Base-by-base conservation (phyloP, 2,797 vertebrate species). In the Sylvilagus floridanus region DNA sequence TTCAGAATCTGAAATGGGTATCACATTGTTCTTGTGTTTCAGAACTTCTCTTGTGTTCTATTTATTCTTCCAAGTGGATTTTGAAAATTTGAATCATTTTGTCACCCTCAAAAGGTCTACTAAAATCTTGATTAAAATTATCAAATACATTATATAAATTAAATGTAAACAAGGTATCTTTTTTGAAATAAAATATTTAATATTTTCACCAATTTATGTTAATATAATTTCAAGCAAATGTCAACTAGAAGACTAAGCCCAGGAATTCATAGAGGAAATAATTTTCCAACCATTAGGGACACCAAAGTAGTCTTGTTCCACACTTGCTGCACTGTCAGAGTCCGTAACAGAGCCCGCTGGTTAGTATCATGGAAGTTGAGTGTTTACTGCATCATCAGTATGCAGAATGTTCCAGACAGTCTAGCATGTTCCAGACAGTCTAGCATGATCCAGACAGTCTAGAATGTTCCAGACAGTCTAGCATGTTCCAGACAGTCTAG, bases 321-420 rank as follows among this genome's bases (percentile, higher is more conserved):
- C n/a, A 90, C 77, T 66, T 91, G 84, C 19, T 28, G 50, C 16
- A 71, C 52, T 79, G 14, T 52, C 30, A 84, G 77, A 63, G 77
- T 78, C 68, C 32, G 52, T 5, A 76, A 77, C 66, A n/a, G 47
- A 68, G 22, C 62, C 13, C 57, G 76, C 87, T 28, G 37, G 10
- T 62, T 26, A 84, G 1, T 54, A 57, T 79, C 60, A 26, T 84
- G 77, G 85, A 84, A 71, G 96, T 98, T 98, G 99, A 2, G 99
- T 98, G 97, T 99, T 99, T 83, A 99, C 99, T 98, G 99, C 98
- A 52, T 99, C 99, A 60, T 99, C 99, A 0, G 99, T 99, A 98
- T 99, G 99, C 50, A 99, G 99, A 97, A 99, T 99, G 42, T 42
- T 42, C 42, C 42, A 42, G 95, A 99, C 99, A 0, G 99, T 99